Base-by-base conservation (phyloP, 2,113 vertebrate genomes). In the Notarius lentiginosus region DNA sequence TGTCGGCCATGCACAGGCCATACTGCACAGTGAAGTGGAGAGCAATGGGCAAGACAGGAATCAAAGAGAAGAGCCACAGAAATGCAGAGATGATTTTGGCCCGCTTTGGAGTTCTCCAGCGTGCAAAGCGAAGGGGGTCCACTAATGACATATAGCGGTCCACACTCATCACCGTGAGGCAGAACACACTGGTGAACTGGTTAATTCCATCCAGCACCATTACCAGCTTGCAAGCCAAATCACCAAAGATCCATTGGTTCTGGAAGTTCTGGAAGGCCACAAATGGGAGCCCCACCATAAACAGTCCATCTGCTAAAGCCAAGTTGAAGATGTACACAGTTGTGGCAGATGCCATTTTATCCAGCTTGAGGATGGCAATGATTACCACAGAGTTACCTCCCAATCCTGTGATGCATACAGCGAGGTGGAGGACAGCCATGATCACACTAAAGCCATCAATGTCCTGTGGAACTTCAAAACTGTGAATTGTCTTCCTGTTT, bases 121-220 rank as follows among this genome's bases (percentile, higher is more conserved):
- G 61, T 24, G 93, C 89, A 3, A 94, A 94, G 15, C 92, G 91
- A 0, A 95, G 85, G 0, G 95, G 95, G 30, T 94, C 75, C 0
- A 89, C 91, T 41, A 95, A 91, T 0, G 92, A 95, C 94, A 95
- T 91, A 90, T 93, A 96, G 27, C 95, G 94, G 85, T 96, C 95
- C 0, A 96, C 24, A 58, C 95, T 96, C 95, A 96, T 95, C 47
- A 87, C 93, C 0, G 94, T 95, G 47, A 96, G 90, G n/a, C 95
- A 95, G 90, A 94, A 96, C 49, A 95, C 92, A 5, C 95, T 96
- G 47, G 95, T 96, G 91, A 96, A 96, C 90, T 96, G 95, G 92
- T 96, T 96, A 87, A 95, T 93, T 82, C 95, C 95, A 0, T 96
- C 95, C 61, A 96, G 90, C 22, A 95, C 91, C 93, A 96, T 95